Conservation (phyloP, 2,888 invertebrate genomes). For the Spicauda simplicius region DNA sequence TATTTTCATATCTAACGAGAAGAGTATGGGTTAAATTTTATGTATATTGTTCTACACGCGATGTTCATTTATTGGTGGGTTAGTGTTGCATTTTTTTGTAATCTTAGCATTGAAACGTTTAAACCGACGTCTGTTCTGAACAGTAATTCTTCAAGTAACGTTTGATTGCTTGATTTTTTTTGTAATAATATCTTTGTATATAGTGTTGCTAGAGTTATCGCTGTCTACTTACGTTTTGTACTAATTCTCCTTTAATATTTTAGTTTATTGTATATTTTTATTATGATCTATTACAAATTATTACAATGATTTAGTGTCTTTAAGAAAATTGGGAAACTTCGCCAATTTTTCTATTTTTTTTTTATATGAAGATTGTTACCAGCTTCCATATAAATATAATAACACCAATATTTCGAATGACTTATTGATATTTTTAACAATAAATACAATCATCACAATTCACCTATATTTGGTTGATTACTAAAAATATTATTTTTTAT, state of each 20-base stretch:
- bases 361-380: no score
- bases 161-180: constrained; percentile 23
- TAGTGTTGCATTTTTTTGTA: constrained; percentile 36
- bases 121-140: not conserved
- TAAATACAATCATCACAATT: constrained; percentile 34
- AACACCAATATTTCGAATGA: no score
- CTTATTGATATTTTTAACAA: no score
- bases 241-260: constrained; percentile 45
- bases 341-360: no score
- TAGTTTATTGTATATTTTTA: constrained; percentile 30
- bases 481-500: not conserved
- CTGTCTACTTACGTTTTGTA: constrained; percentile 41
- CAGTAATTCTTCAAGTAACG: constrained; percentile 17
- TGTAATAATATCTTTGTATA: constrained; percentile 12
- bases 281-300: not conserved
- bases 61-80: not conserved
- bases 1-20: no score
- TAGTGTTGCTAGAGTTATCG: constrained; percentile 36
- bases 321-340: no score
- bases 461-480: constrained; percentile 1
- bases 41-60: not conserved
- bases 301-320: no score
- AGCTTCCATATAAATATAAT: no score
- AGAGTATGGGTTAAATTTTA: no score
- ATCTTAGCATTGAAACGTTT: not conserved